phyloP scores from a whole-genome alignment of 1,140 invertebrate genomes.

The Anthonomus grandis region DNA sequence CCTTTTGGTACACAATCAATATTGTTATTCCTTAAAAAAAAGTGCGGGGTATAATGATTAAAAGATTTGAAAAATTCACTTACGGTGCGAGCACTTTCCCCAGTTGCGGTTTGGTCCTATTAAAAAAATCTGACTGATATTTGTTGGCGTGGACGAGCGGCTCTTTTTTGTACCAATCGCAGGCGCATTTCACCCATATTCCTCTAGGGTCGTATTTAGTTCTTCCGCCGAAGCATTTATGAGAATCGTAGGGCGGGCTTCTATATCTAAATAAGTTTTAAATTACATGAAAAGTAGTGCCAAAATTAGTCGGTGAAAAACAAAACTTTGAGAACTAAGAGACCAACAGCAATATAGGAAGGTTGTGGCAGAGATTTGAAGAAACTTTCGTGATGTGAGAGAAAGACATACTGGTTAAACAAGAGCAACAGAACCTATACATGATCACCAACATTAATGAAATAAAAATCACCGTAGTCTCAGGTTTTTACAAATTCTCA shows the following conservation, averaged over 20 bases:
- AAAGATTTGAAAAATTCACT: not conserved
- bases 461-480: too few relatives aligned
- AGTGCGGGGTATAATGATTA: too few relatives aligned
- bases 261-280: conserved; percentile 44
- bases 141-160: conserved; percentile 42
- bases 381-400: too few relatives aligned
- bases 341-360: too few relatives aligned
- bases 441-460: too few relatives aligned
- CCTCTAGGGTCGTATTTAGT: conserved; percentile 51
- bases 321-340: too few relatives aligned
- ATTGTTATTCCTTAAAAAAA: conserved; percentile 49
- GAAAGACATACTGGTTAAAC: too few relatives aligned
- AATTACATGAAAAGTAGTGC: too few relatives aligned
- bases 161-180: conserved; percentile 49
- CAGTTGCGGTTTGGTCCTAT: conserved; percentile 44
- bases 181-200: conserved; percentile 48
- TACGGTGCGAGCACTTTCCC: conserved; percentile 49
- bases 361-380: too few relatives aligned
- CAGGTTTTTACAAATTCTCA: too few relatives aligned
- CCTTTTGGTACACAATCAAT: conserved; percentile 48
- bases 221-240: conserved; percentile 47
- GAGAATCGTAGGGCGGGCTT: conserved; percentile 35
- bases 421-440: too few relatives aligned
- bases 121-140: conserved; percentile 48
- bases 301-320: too few relatives aligned